These are phyloP conservation scores for Brachyhypopomus gauderio DNA, from an alignment of 2,113 vertebrate species.

Conservation along the genomic window DNA sequence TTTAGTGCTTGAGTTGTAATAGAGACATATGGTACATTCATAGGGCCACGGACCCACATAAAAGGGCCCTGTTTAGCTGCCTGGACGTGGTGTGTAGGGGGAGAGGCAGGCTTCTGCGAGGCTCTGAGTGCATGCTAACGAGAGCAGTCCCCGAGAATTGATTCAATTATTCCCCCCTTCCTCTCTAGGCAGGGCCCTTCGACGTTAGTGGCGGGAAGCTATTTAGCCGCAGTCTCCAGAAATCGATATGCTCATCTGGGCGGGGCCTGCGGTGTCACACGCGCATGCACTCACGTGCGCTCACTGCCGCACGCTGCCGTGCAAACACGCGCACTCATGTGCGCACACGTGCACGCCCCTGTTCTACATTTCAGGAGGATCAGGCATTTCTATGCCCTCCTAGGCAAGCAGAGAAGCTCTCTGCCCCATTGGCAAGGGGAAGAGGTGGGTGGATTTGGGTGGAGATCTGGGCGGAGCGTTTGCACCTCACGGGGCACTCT, in stretches of 20 bases:
- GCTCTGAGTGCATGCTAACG: constrained; percentile 47
- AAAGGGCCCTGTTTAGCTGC: neutral
- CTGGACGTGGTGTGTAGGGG: neutral
- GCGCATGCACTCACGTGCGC: neutral
- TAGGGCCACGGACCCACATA: neutral
- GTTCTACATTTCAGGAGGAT: constrained; percentile 8
- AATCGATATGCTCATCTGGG: constrained; percentile 58
- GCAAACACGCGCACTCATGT: constrained; percentile 17
- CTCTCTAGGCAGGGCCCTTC: constrained; percentile 54
- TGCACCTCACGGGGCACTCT: constrained; percentile 36
- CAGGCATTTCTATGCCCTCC: neutral
- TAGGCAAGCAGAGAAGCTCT: constrained; percentile 14
- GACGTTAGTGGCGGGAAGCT: constrained; percentile 46
- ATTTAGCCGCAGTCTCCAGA: constrained; percentile 52
- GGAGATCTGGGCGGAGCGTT: neutral
- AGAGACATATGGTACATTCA: neutral
- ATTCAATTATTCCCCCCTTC: constrained; percentile 54
- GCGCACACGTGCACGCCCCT: neutral
- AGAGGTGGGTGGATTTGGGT: neutral
- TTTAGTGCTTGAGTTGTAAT: neutral
- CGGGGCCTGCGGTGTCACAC: constrained; percentile 4
- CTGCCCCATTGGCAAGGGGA: neutral
- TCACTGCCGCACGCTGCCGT: neutral
- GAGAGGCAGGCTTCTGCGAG: neutral
- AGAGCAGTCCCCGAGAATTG: constrained; percentile 51